Base-by-base conservation (phyloP, 2,888 invertebrate genomes). In the Pristionchus arcanus region DNA sequence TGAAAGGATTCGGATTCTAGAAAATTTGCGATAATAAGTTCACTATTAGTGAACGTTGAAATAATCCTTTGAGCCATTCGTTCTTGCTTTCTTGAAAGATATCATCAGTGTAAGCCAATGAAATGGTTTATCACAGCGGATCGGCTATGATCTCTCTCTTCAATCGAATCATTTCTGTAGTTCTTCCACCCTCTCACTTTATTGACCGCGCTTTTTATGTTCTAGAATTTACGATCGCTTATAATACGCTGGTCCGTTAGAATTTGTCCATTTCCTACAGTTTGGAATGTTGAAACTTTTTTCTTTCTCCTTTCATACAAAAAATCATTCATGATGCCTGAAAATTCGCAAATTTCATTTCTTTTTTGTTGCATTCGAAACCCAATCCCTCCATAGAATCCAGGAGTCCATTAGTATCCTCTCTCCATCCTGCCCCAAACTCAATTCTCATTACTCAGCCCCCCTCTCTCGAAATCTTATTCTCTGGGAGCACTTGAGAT, bases 401-500 rank as follows among this genome's bases (percentile, higher is more conserved):
- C 37, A 34, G 21, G 42, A 81, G 81, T 81, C 81, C 81, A 81
- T 81, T 81, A 81, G 81, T 81, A 81, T 81, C 81, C 49, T 5
- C 68, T 1, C 28, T 66, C 74, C 74, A 15, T 37, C n/a, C 42
- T 42, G 42, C 4, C 15, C 37, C 81, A 2, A 81, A 81, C 49
- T 81, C 81, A 42, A 81, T 81, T 49, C 81, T 81, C 81, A 81
- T 81, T 81, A 81, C 81, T 81, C 49, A 28, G 81, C 1, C 81
- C 81, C n/a, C 81, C 74, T 77, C 74, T 77, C 42, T 77, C 37
- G 34, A 42, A 77, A 74, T 49, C 81, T 81, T 49, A 81, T 81
- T 81, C 81, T 81, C 81, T 28, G 42, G 28, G 49, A 81, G 81
- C 81, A 81, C 81, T 81, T 53, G 53, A 81, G 81, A 81, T 53